phyloP scores from a whole-genome alignment of 2,888 invertebrate genomes.

The Torymus auratus region DNA sequence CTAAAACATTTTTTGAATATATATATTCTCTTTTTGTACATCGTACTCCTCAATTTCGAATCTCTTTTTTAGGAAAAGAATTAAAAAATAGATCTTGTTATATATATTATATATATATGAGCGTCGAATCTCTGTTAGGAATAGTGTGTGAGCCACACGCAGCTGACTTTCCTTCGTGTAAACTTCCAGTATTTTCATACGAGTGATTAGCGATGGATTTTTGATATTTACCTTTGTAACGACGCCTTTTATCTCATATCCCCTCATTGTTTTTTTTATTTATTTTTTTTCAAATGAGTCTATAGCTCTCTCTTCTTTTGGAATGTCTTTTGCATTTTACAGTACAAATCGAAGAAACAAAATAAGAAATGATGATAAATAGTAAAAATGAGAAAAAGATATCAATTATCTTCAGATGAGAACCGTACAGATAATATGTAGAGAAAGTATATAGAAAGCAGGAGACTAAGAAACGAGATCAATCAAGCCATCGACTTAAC shows the following conservation, averaged over 20 bases:
- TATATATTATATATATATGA: constrained; percentile 55
- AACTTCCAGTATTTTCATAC: constrained; percentile 72
- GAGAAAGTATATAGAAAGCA: constrained; percentile 51
- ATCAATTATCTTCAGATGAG: constrained; percentile 53
- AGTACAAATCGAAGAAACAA: constrained; percentile 58
- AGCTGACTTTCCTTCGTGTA: constrained; percentile 63
- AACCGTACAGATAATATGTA: constrained; percentile 42
- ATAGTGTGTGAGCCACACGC: constrained; percentile 48
- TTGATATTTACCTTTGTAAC: constrained; percentile 55
- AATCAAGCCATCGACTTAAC: constrained; percentile 52
- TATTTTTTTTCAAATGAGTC: constrained; percentile 58
- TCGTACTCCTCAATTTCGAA: constrained; percentile 53
- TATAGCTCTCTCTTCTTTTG: constrained; percentile 60
- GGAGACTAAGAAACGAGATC: constrained; percentile 45
- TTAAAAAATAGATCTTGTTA: constrained; percentile 56
- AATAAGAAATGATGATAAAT: constrained; percentile 36
- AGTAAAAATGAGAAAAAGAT: constrained; percentile 38
- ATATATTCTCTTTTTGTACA: constrained; percentile 12
- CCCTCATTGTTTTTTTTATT: constrained; percentile 38
- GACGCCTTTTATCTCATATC: constrained; percentile 57
- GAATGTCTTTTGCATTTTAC: constrained; percentile 61
- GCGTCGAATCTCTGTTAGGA: constrained; percentile 58
- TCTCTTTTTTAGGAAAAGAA: constrained; percentile 46
- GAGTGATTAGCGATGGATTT: constrained; percentile 62
- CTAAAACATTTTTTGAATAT: constrained; percentile 11